Base-by-base conservation (phyloP, 2,113 vertebrate species). In the Neofelis nebulosa region DNA sequence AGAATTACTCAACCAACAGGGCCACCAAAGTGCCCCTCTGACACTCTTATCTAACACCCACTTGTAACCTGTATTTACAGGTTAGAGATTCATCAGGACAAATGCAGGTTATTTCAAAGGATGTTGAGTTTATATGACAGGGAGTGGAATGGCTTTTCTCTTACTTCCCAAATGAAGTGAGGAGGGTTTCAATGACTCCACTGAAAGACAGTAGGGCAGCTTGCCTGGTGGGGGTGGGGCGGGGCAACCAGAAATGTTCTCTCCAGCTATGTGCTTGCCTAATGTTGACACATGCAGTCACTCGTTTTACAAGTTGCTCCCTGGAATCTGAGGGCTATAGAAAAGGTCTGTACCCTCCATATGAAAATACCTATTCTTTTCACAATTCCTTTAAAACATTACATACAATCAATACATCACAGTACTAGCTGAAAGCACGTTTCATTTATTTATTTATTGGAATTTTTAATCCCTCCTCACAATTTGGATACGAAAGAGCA, bases 201-300 rank as follows among this genome's bases (percentile, higher is more conserved):
- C 12, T 57, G 27, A 25, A 38, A 57, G 15, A 63, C 0, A 50
- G 5, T 4, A 15, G 3, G 27, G 3, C 27, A 31, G 2, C 12
- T 36, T 16, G 12, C 25, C 5, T 21, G 12, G 5, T 50, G 18
- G 2, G 3, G 5, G 12, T 21, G 5, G n/a, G 9, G 4, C 36
- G 10, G 2, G 4, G 3, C n/a, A 16, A 31, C 11, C 5, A 23
- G 36, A 57, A 65, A 48, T 2, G 3, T 19, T 21, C 41, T 36
- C 36, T 85, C 29, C 50, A 52, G 55, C 16, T 45, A 0, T 21
- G 10, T 18, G 5, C 29, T 52, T 63, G 12, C 50, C 31, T n/a
- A 12, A 57, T 9, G 31, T 38, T 13, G 3, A 52, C 31, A 36
- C 0, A 2, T 31, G 45, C 5, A 6, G 21, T 41, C 19, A 13